Evolutionary conservation across 2,797 vertebrate genomes (phyloP).

Genomic region (Sternarchorhynchus goeldii): DNA sequence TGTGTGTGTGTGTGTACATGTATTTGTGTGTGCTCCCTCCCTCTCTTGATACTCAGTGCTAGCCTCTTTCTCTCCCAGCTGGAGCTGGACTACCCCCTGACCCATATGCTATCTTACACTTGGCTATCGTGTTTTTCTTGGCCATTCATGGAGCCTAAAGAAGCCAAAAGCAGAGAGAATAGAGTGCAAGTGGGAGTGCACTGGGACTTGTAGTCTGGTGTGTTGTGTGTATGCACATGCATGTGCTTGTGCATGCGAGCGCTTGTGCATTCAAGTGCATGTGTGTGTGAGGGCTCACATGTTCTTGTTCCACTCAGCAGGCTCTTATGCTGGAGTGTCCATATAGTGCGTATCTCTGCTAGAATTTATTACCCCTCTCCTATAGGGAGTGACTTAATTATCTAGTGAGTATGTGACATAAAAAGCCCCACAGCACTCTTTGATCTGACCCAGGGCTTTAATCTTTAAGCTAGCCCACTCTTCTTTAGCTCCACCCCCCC

Average conservation of each 20-base stretch:
- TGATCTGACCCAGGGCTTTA: constrained; percentile 43
- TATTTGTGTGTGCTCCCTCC: constrained; percentile 12
- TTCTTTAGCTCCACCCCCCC: background rate
- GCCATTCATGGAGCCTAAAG: constrained; percentile 55
- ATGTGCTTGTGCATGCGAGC: background rate
- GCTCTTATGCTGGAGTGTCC: constrained; percentile 36
- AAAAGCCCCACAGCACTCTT: constrained; percentile 42
- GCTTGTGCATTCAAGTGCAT: background rate
- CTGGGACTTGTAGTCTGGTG: constrained; percentile 50
- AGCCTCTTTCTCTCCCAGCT: constrained; percentile 46
- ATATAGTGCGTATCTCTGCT: constrained; percentile 62
- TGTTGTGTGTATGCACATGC: constrained; percentile 39
- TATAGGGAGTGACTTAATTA: constrained; percentile 55
- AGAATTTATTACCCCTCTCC: constrained; percentile 57
- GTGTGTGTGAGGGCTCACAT: constrained; percentile 33
- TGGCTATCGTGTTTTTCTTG: constrained; percentile 58
- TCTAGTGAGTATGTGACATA: constrained; percentile 46
- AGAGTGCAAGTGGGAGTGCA: constrained; percentile 50
- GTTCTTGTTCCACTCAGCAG: constrained; percentile 37
- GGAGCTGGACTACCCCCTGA: constrained; percentile 50
- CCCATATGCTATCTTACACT: constrained; percentile 56
- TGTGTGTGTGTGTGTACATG: constrained; percentile 16
- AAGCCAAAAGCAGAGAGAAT: constrained; percentile 55
- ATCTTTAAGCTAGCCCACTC: background rate
- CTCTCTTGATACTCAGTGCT: constrained; percentile 10